Conservation (phyloP, 2,113 vertebrate species). For the Amblyopsis rosae region DNA sequence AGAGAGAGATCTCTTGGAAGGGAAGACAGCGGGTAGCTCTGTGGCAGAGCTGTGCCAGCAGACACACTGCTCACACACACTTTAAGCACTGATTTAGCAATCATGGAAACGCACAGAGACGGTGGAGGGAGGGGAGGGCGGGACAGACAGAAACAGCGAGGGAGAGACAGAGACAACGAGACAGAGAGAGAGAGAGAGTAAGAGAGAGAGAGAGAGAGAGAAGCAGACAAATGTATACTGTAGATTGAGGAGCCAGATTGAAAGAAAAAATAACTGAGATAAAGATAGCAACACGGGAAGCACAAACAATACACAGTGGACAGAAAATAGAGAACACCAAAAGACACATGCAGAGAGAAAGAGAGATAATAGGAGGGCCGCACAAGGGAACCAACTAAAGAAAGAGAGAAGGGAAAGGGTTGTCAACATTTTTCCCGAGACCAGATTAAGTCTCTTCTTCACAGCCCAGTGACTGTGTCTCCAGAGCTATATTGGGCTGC, state of each 20-base stretch:
- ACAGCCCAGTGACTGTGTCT: constrained; percentile 35
- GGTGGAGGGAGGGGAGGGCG: constrained; percentile 23
- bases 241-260: constrained; percentile 14
- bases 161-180: too few species aligned
- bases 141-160: not conserved
- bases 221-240: constrained; percentile 5
- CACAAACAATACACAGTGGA: not conserved
- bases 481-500: constrained; percentile 52
- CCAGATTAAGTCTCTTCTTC: constrained; percentile 34
- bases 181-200: constrained; percentile 30
- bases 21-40: constrained; percentile 61
- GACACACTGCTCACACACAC: constrained; percentile 71
- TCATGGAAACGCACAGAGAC: constrained; percentile 52
- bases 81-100: constrained; percentile 80
- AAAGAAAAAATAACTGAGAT: constrained; percentile 22
- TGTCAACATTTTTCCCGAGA: constrained; percentile 20
- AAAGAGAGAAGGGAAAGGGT: constrained; percentile 4
- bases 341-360: constrained; percentile 16
- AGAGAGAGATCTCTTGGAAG: constrained; percentile 60
- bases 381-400: not conserved
- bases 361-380: not conserved
- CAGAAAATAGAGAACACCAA: constrained; percentile 9
- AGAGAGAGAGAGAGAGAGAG: constrained; percentile 1
- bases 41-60: constrained; percentile 69
- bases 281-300: not conserved